Evolutionary conservation across 2,888 invertebrate genomes (phyloP).

Genomic region (Dascillus cervinus): DNA sequence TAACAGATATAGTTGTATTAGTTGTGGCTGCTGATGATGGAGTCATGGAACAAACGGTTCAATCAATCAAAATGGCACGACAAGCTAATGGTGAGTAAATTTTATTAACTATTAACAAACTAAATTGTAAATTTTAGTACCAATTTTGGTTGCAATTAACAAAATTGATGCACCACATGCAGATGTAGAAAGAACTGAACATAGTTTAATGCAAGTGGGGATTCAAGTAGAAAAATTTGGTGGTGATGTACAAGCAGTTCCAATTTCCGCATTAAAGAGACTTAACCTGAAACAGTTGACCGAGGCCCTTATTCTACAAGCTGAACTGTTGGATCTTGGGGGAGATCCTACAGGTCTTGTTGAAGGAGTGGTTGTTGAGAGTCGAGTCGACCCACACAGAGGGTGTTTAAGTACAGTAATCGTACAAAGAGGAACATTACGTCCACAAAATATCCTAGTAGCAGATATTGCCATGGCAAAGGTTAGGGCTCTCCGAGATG

Average conservation of each 20-base stretch:
- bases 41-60: conserved; percentile 94
- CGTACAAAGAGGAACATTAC: conserved; percentile 73
- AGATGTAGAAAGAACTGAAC: conserved; percentile 76
- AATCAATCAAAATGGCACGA: conserved; percentile 81
- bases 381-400: conserved; percentile 58
- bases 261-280: conserved; percentile 83
- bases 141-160: conserved; percentile 94
- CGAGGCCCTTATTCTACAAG: conserved; percentile 76
- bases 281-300: conserved; percentile 69
- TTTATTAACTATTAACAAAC: too few species aligned
- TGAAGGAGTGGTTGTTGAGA: conserved; percentile 88
- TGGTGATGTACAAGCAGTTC: conserved; percentile 86
- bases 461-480: conserved; percentile 81
- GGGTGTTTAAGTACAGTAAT: conserved; percentile 79
- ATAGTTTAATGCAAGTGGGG: conserved; percentile 62
- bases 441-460: conserved; percentile 68
- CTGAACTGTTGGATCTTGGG: conserved; percentile 79
- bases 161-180: conserved; percentile 93
- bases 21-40: conserved; percentile 99
- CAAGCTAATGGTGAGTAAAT: conserved; percentile 56
- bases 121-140: conserved; percentile 55
- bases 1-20: conserved; percentile 89
- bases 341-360: conserved; percentile 77
- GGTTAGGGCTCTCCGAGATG: conserved; percentile 72
- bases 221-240: conserved; percentile 80